Evolutionary conservation across 1,140 invertebrate genomes (phyloP).

Genomic region (Drosophila pallidifrons): DNA sequence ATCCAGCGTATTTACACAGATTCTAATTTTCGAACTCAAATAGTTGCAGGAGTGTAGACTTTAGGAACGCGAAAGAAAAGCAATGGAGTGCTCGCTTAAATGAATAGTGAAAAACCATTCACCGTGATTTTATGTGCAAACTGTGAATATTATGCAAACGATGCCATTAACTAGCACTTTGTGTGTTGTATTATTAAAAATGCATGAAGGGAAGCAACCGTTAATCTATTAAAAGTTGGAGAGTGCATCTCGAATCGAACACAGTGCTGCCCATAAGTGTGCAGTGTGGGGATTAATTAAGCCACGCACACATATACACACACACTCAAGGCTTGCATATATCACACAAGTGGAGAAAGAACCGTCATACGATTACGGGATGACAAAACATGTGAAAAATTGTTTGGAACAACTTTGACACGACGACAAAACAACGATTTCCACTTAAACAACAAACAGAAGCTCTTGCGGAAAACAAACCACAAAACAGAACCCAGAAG

Average conservation of each 20-base stretch:
- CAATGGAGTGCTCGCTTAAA: background rate
- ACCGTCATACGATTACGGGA: constrained; percentile 36
- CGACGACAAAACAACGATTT: constrained; percentile 82
- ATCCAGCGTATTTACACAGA: constrained; percentile 59
- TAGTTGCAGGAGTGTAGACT: background rate
- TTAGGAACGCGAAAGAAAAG: background rate
- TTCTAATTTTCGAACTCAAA: constrained; percentile 55
- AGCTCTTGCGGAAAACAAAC: constrained; percentile 58
- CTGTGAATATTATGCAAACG: constrained; percentile 13
- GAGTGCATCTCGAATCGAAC: constrained; percentile 37
- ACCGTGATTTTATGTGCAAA: background rate
- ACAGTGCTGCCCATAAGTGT: constrained; percentile 25
- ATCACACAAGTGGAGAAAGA: constrained; percentile 1
- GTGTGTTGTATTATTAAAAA: constrained; percentile 44
- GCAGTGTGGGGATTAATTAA: constrained; percentile 66
- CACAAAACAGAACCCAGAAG: constrained; percentile 71
- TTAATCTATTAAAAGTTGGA: constrained; percentile 72
- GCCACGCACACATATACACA: constrained; percentile 29
- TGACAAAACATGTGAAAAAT: constrained; percentile 66
- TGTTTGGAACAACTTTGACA: constrained; percentile 72
- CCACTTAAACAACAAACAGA: constrained; percentile 75
- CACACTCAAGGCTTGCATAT: background rate
- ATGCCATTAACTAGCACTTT: constrained; percentile 22
- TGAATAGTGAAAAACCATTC: background rate
- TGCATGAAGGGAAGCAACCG: constrained; percentile 54